phyloP scores from a whole-genome alignment of 2,888 invertebrate species.

The Halocaridina rubra region DNA sequence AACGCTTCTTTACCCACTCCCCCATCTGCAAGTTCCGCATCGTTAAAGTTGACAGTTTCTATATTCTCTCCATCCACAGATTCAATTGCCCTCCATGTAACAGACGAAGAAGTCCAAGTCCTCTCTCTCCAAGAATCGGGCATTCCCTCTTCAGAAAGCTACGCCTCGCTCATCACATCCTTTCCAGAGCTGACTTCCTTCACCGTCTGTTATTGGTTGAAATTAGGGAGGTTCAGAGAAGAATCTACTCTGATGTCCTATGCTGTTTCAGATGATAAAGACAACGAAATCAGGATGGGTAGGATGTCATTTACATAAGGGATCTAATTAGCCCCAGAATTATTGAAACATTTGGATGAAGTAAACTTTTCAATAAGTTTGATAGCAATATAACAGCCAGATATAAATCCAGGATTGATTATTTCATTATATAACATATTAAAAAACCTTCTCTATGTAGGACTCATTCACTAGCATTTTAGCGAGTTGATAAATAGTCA shows the following conservation, averaged over 20 bases:
- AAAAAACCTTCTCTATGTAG: too few relatives aligned
- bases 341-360: too few relatives aligned
- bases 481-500: too few relatives aligned
- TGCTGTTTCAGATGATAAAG: conserved; percentile 42
- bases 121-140: conserved; percentile 38
- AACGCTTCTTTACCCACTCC: too few relatives aligned
- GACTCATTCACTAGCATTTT: too few relatives aligned
- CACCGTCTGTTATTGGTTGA: conserved; percentile 57
- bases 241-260: conserved; percentile 59
- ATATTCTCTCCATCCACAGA: background rate
- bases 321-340: too few relatives aligned
- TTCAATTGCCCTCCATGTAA: background rate
- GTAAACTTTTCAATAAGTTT: too few relatives aligned
- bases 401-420: too few relatives aligned
- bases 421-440: too few relatives aligned
- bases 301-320: background rate
- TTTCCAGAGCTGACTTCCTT: conserved; percentile 46
- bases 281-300: conserved; percentile 56
- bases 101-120: background rate
- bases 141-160: conserved; percentile 21
- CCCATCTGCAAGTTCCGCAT: too few relatives aligned
- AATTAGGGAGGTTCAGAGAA: conserved; percentile 48
- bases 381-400: too few relatives aligned
- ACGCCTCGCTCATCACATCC: conserved; percentile 36
- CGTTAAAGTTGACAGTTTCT: too few relatives aligned